These are phyloP conservation scores for Mythimna ferrago DNA, from an alignment of 2,888 invertebrate genomes.

Conservation along the genomic window DNA sequence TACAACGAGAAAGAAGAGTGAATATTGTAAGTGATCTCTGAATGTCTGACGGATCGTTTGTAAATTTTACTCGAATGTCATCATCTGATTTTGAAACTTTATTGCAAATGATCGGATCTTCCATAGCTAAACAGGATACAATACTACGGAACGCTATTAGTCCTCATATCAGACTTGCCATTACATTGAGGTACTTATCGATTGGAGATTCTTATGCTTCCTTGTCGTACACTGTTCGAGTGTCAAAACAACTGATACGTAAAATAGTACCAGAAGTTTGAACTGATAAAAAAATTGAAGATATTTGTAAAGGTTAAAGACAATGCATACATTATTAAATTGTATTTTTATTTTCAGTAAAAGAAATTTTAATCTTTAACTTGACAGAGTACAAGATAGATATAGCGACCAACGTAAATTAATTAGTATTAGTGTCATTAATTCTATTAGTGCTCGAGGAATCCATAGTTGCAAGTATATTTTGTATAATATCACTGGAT, in stretches of 20 bases:
- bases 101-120: no score
- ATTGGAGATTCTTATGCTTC: no score
- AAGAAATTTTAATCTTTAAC: slow-evolving; percentile 17
- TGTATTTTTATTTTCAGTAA: slow-evolving; percentile 41
- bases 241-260: slow-evolving; percentile 61
- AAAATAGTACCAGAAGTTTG: slow-evolving; percentile 58
- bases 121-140: slow-evolving; percentile 22
- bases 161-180: slow-evolving; percentile 51
- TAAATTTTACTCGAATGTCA: no score
- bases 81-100: no score
- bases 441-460: slow-evolving; percentile 45
- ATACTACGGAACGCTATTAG: slow-evolving; percentile 57
- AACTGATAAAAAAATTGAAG: slow-evolving; percentile 52
- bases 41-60: no score
- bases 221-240: no score
- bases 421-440: slow-evolving; percentile 42
- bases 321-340: slow-evolving; percentile 33
- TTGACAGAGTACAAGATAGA: slow-evolving; percentile 24
- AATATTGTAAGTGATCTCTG: no score
- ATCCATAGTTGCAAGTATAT: slow-evolving; percentile 44
- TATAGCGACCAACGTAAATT: slow-evolving; percentile 41
- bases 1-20: no score
- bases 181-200: slow-evolving; percentile 47
- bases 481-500: slow-evolving; percentile 36
- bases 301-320: slow-evolving; percentile 53